Evolutionary conservation across 2,113 vertebrate genomes (phyloP).

Genomic region (Balaenoptera acutorostrata): DNA sequence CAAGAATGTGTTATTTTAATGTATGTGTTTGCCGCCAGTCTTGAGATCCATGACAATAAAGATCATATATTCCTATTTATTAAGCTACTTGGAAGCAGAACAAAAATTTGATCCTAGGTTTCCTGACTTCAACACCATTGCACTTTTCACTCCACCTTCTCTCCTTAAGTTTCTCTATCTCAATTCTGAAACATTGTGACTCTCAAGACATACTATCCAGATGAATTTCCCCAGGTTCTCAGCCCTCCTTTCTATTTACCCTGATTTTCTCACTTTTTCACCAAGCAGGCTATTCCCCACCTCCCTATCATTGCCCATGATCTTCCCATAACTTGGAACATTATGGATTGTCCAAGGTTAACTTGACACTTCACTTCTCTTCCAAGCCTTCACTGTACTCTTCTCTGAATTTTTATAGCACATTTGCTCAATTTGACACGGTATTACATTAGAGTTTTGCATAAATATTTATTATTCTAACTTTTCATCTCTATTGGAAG

Average conservation of each 20-base stretch:
- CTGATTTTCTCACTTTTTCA: neutral
- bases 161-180: neutral
- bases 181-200: neutral
- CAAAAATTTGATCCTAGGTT: neutral
- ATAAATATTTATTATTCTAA: neutral
- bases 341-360: neutral
- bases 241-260: neutral
- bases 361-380: neutral
- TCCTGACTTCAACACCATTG: neutral
- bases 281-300: neutral
- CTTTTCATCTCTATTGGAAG: neutral
- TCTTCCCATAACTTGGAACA: neutral
- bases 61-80: neutral
- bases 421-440: neutral
- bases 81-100: neutral
- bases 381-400: neutral
- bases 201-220: neutral
- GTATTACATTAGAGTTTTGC: neutral
- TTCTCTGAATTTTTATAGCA: neutral
- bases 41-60: neutral
- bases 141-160: neutral
- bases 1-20: neutral
- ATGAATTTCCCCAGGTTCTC: neutral
- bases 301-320: neutral
- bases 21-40: neutral